phyloP scores from a whole-genome alignment of 2,113 vertebrate genomes.

The Sialia sialis region DNA sequence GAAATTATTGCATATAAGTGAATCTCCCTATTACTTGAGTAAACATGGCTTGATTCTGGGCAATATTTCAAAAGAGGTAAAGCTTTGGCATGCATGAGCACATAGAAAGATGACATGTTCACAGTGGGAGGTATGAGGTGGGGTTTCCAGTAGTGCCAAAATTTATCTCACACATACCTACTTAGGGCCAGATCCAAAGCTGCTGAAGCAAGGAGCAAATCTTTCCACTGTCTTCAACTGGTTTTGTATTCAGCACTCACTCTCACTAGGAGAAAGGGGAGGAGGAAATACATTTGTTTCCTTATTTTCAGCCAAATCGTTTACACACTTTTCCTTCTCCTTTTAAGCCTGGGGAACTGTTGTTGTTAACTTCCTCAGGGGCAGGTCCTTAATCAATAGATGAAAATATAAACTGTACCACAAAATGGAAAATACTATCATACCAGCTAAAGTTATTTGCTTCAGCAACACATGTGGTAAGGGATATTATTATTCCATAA shows the following conservation, averaged over 20 bases:
- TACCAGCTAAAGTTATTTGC: conserved; percentile 59
- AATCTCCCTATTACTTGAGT: conserved; percentile 73
- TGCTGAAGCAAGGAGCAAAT: conserved; percentile 19
- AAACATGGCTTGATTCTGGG: conserved; percentile 72
- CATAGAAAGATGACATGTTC: conserved; percentile 67
- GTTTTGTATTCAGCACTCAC: background rate
- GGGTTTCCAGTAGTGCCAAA: conserved; percentile 61
- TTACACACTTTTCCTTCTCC: conserved; percentile 13
- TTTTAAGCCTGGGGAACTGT: background rate
- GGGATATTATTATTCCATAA: conserved; percentile 68
- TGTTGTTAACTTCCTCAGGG: conserved; percentile 15
- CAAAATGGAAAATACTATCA: conserved; percentile 64
- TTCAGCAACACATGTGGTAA: conserved; percentile 42
- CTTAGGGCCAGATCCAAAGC: background rate
- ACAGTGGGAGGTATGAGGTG: conserved; percentile 78
- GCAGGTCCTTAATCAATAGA: conserved; percentile 16
- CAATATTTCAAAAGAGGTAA: conserved; percentile 72
- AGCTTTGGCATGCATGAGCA: conserved; percentile 64
- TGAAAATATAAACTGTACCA: conserved; percentile 54
- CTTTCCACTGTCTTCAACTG: background rate
- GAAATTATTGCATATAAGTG: conserved; percentile 62
- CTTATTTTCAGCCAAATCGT: conserved; percentile 47
- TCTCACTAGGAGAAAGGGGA: background rate
- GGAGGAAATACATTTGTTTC: conserved; percentile 7
- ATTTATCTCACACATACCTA: conserved; percentile 26